Percentiles rank a stretch among this genome's conserved stretches.
These are phyloP conservation scores for Callithrix jacchus DNA, from an alignment of 2,113 vertebrate species.

Conservation along the genomic window DNA sequence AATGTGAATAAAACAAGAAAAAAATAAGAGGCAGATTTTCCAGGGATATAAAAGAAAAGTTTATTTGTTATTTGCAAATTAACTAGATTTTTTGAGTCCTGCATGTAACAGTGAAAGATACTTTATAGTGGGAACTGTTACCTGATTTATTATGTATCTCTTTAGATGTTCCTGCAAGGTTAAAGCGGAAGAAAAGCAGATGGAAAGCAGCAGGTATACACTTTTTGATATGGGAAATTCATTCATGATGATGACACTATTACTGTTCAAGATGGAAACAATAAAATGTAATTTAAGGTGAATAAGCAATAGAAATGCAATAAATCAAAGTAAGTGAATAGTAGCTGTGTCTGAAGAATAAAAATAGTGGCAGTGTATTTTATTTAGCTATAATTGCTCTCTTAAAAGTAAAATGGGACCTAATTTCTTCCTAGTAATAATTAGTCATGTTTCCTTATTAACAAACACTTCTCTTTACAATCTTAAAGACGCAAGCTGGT, in stretches of 20 bases:
- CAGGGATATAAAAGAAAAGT: neutral
- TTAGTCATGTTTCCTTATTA: neutral
- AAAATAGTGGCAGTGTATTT: neutral
- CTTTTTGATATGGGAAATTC: constrained; percentile 41
- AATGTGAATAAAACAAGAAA: neutral
- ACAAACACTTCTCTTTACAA: accelerated
- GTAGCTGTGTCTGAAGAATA: neutral
- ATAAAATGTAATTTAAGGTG: constrained; percentile 56
- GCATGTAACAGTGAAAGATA: neutral
- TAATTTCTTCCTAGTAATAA: neutral
- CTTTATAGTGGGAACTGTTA: neutral
- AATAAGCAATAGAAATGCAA: constrained; percentile 54
- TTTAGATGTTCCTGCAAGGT: constrained; percentile 4
- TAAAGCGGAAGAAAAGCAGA: constrained; percentile 58
- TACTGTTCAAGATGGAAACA: constrained; percentile 64
- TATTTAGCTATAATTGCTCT: neutral
- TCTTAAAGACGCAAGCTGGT: neutral
- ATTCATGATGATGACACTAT: constrained; percentile 65
- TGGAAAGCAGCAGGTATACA: constrained; percentile 68
- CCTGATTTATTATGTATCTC: constrained; percentile 23
- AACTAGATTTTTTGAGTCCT: neutral
- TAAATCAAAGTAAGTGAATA: constrained; percentile 56
- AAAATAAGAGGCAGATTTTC: neutral
- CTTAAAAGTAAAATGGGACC: neutral
- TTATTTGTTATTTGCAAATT: neutral